Evolutionary conservation across 2,888 invertebrate species (phyloP).

Genomic region (Diplolepis rosae): DNA sequence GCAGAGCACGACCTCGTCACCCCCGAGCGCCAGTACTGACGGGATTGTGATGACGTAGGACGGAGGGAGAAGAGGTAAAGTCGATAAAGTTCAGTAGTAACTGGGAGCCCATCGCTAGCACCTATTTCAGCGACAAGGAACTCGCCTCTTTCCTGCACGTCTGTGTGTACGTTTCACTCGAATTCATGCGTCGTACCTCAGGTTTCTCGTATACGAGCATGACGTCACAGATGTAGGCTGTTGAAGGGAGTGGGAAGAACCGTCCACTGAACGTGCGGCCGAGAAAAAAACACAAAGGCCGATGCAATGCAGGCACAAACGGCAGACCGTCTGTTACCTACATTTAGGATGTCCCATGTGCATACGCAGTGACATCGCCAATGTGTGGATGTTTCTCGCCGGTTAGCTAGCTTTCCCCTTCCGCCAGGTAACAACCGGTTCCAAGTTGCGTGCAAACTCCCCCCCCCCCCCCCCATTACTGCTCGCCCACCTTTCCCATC

Average conservation of each 20-base stretch:
- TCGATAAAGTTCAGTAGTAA: not conserved
- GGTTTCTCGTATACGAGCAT: constrained; percentile 31
- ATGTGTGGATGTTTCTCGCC: not conserved
- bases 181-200: not conserved
- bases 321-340: constrained; percentile 42
- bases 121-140: not conserved
- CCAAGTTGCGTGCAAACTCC: constrained; percentile 20
- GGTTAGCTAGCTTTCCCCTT: constrained; percentile 11
- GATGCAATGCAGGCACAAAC: constrained; percentile 20
- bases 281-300: constrained; percentile 5
- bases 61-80: not conserved
- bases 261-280: not conserved
- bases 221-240: constrained; percentile 35
- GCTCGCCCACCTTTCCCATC: constrained; percentile 1
- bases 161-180: not conserved
- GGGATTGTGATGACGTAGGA: not conserved
- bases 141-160: constrained; percentile 10
- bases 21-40: too few species aligned
- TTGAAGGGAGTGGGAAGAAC: not conserved
- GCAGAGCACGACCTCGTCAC: too few species aligned
- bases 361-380: constrained; percentile 1
- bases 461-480: constrained; percentile 4
- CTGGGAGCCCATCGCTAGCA: not conserved
- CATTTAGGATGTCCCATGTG: constrained; percentile 34
- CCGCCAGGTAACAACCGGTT: constrained; percentile 15